These are phyloP conservation scores for Rachycentron canadum DNA, from an alignment of 2,797 vertebrate species.

Conservation along the genomic window DNA sequence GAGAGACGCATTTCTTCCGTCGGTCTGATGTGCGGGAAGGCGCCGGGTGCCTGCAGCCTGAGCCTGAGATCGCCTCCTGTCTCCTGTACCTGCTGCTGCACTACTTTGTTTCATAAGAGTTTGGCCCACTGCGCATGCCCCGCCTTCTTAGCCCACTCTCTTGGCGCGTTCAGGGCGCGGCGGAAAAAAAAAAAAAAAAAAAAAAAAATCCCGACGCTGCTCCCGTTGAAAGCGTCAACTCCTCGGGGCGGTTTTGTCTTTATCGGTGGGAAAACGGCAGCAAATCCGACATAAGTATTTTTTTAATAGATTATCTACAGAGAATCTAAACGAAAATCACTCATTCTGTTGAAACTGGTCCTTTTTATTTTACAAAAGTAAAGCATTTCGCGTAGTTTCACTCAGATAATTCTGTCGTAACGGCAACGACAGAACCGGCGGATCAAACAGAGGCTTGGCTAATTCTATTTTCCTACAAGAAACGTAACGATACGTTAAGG, in stretches of 20 bases:
- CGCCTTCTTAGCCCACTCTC: fast-evolving
- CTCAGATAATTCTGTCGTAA: fast-evolving
- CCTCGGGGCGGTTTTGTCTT: too few species aligned
- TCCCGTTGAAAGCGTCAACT: not conserved
- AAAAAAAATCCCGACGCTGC: fast-evolving
- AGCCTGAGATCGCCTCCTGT: not conserved
- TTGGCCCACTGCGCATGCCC: slow-evolving; percentile 59
- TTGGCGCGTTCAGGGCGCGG: slow-evolving; percentile 6
- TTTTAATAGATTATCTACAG: too few species aligned
- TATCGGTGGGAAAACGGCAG: fast-evolving
- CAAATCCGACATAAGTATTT: fast-evolving
- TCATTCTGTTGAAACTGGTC: fast-evolving
- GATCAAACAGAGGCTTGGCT: fast-evolving
- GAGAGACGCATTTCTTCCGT: slow-evolving; percentile 73
- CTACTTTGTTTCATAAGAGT: slow-evolving; percentile 68
- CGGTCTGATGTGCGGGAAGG: not conserved
- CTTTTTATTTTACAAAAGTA: not conserved
- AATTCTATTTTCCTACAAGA: fast-evolving
- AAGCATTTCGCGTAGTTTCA: fast-evolving
- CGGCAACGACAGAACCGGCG: fast-evolving
- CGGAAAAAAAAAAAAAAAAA: not conserved
- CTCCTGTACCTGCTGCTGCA: slow-evolving; percentile 10
- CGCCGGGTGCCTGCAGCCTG: not conserved
- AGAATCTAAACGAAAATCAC: fast-evolving
- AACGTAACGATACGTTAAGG: not conserved